Evolutionary conservation across 1,140 invertebrate species (phyloP), one percentile per base, ranked within the genome.

Genomic region (Aphis craccivora): DNA sequence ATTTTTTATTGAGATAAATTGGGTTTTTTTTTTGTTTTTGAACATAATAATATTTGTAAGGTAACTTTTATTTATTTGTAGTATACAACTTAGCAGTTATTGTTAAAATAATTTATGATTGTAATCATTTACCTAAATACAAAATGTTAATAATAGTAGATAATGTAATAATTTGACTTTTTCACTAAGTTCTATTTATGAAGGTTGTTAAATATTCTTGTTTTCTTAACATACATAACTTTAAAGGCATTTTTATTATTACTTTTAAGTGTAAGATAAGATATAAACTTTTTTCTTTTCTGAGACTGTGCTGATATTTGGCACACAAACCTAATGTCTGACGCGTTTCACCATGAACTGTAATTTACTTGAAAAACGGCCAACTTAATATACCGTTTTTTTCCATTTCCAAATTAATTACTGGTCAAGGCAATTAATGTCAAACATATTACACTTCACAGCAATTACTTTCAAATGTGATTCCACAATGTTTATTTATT

Each of bases 391-490:
- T 45, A 84, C 84, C 48, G 81, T 93, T 92, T 86, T 43, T 92
- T 35, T 55, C 81, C n/a, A 55, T 86, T 93, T 93, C 91, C 67
- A 93, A 93, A 84, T 93, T 93, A 93, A 93, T 93, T 84, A 83
- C 81, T 55, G 91, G 91, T 84, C 91, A 93, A 93, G 91, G 91
- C 91, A 93, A 93, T 93, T 93, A 93, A 93, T 83, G 91, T 83
- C 76, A 91, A 91, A 91, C 90, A n/a, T 90, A 90, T 84, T 86
- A 93, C 81, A 84, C 81, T 93, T 86, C 48, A 86, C 76, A 86
- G 91, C n/a, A 37, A 83, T 83, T 83, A 92, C 55, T 67, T 43
- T 60, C 89, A 67, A 60, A 90, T 67, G 89, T 20, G 53, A 90
- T 43, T 43, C 89, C 20, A 43, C 30, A 43, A 90, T 60, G 37